phyloP scores from a whole-genome alignment of 2,113 vertebrate species.

The Thunnus thynnus region DNA sequence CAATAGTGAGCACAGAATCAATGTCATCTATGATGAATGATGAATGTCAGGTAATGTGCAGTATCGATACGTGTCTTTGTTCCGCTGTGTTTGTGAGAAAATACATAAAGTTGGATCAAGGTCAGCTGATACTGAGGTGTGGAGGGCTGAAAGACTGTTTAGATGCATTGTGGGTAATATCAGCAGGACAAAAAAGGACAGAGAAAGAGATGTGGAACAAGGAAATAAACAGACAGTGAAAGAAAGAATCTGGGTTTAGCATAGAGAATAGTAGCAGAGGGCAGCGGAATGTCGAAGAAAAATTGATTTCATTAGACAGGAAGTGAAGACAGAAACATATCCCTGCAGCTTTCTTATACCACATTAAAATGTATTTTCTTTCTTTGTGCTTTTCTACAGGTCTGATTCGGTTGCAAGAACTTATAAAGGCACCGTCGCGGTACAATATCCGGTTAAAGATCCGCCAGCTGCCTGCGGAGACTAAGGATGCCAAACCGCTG shows the following conservation, averaged over 20 bases:
- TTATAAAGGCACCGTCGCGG: conserved; percentile 97
- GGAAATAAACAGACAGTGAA: not conserved
- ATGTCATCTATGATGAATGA: conserved; percentile 27
- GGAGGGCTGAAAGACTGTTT: not conserved
- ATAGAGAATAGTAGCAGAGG: not conserved
- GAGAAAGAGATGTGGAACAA: not conserved
- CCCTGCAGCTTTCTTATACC: conserved; percentile 51
- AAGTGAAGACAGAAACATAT: conserved; percentile 64
- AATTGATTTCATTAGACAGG: conserved; percentile 63
- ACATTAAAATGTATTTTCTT: not conserved
- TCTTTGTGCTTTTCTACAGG: conserved; percentile 84
- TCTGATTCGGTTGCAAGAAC: conserved; percentile 98
- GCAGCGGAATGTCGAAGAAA: conserved; percentile 21
- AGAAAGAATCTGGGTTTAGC: not conserved
- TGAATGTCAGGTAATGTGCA: conserved; percentile 23
- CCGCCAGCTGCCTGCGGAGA: conserved; percentile 94
- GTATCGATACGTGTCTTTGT: conserved; percentile 38
- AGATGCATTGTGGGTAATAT: not conserved
- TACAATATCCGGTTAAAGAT: conserved; percentile 99
- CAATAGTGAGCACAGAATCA: conserved; percentile 38
- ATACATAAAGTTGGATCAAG: not conserved
- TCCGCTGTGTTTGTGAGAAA: conserved; percentile 14
- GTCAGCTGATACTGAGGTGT: not conserved
- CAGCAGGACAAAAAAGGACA: conserved; percentile 7
- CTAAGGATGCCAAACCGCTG: conserved; percentile 97